Conservation (phyloP, 2,888 invertebrate species). For the Zygogramma bicolorata region DNA sequence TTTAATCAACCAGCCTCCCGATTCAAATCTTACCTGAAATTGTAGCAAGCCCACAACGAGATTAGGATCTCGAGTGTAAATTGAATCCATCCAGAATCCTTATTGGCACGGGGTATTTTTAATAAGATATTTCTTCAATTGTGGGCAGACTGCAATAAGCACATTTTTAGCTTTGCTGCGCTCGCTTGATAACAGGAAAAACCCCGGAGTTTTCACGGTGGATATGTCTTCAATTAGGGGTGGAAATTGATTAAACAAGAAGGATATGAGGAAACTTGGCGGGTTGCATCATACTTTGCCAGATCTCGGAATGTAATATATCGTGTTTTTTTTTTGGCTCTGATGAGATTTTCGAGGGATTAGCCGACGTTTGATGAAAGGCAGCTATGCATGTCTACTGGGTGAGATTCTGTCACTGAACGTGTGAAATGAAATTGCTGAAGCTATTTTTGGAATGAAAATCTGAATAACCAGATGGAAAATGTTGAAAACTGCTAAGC, state of each 20-base stretch:
- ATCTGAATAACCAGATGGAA: no score
- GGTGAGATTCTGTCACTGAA: no score
- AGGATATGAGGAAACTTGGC: neutral
- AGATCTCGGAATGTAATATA: neutral
- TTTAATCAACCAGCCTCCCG: neutral
- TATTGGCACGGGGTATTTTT: neutral
- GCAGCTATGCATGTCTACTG: no score
- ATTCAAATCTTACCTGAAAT: neutral
- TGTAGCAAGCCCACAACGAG: neutral
- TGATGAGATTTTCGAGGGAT: no score
- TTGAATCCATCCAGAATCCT: neutral
- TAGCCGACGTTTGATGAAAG: no score
- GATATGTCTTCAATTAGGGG: neutral
- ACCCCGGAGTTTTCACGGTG: neutral
- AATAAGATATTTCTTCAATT: neutral
- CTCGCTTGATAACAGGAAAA: neutral
- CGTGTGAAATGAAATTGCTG: no score
- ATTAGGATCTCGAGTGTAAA: conserved; percentile 2
- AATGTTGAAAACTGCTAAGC: no score
- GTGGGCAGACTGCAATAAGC: neutral
- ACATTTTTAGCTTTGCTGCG: neutral
- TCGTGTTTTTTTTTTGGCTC: neutral
- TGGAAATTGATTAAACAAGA: neutral
- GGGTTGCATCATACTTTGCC: neutral
- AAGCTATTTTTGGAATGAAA: no score